Conservation (phyloP, 2,797 vertebrate genomes). For the Coilia nasus region DNA sequence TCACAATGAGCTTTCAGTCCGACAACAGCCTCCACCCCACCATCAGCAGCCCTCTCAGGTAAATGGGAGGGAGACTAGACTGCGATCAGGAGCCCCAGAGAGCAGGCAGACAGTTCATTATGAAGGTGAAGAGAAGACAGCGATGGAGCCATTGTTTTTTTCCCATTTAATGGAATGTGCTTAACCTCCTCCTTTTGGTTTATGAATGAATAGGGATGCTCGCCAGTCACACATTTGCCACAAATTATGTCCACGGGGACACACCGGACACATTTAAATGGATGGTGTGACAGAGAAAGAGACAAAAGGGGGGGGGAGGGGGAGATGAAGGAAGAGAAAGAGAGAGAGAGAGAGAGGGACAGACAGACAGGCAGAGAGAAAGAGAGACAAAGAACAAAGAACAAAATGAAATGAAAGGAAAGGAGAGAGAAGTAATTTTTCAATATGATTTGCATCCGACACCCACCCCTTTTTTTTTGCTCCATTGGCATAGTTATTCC, state of each 20-base stretch:
- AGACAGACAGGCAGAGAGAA: too few relatives aligned
- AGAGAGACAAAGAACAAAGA: background rate
- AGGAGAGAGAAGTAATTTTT: background rate
- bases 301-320: background rate
- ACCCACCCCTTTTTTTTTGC: background rate
- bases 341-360: background rate
- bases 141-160: background rate
- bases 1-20: background rate
- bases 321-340: background rate
- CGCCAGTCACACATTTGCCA: background rate
- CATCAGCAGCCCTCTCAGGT: background rate
- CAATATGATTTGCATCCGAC: background rate
- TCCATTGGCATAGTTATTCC: background rate
- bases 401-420: background rate
- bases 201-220: background rate
- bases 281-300: background rate
- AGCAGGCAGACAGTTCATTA: background rate
- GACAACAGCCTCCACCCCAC: background rate
- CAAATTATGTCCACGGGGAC: slow-evolving; percentile 13
- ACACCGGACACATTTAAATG: background rate
- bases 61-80: background rate
- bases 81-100: background rate
- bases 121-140: background rate
- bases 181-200: slow-evolving; percentile 19
- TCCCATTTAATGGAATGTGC: slow-evolving; percentile 8